Evolutionary conservation across 2,797 vertebrate genomes (phyloP).

Genomic region (Phataginus tetradactyla): DNA sequence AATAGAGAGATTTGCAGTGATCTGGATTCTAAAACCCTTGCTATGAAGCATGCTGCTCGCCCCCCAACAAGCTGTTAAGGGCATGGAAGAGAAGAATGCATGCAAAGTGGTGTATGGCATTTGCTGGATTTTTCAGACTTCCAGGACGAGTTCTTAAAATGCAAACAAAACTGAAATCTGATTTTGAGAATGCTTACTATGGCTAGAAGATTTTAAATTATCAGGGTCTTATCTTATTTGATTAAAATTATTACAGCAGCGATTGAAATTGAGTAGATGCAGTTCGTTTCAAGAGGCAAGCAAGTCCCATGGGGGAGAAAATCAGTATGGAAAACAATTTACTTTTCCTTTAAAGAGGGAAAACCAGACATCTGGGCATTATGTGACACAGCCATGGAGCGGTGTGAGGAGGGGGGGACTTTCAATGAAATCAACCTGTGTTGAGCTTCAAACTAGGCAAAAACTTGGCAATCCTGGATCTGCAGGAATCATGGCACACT

Average conservation of each 20-base stretch:
- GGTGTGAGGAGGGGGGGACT: background rate
- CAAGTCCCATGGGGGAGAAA: background rate
- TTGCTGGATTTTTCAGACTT: background rate
- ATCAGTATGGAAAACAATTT: background rate
- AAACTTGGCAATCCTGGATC: background rate
- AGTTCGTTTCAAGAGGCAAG: background rate
- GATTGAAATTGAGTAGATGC: background rate
- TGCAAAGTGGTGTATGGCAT: background rate
- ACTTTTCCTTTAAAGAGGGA: background rate
- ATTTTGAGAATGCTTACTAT: background rate
- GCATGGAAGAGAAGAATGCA: background rate
- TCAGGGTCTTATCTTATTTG: background rate
- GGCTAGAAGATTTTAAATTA: conserved; percentile 4
- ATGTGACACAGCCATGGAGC: background rate
- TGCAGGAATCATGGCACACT: background rate
- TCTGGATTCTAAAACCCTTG: conserved; percentile 39
- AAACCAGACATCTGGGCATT: background rate
- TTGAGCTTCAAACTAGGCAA: background rate
- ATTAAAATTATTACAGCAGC: background rate
- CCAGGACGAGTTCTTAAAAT: background rate
- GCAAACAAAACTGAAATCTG: conserved; percentile 1
- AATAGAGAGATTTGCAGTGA: conserved; percentile 71
- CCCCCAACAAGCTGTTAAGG: conserved; percentile 24
- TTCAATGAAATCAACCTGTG: background rate
- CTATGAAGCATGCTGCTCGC: background rate